Evolutionary conservation across 2,888 invertebrate species (phyloP).

Genomic region (Temnothorax unifasciatus): DNA sequence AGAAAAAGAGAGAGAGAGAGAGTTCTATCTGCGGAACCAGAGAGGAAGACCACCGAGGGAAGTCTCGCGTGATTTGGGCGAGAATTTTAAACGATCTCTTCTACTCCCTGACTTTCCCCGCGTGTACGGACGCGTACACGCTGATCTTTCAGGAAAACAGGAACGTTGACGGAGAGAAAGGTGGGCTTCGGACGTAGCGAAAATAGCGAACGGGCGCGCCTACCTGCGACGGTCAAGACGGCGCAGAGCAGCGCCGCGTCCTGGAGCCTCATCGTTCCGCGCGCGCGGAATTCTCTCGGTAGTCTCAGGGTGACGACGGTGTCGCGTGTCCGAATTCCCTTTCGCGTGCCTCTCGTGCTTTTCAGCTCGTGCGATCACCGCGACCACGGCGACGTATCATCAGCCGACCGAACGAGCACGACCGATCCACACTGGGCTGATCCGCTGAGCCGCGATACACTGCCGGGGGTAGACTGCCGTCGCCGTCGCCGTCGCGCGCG

Average conservation of each 20-base stretch:
- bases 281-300: not conserved
- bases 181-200: slow-evolving; percentile 20
- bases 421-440: slow-evolving; percentile 51
- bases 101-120: not conserved
- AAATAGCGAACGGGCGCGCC: slow-evolving; percentile 40
- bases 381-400: slow-evolving; percentile 55
- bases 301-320: too few relatives aligned
- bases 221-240: slow-evolving; percentile 70
- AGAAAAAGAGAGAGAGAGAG: too few relatives aligned
- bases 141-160: not conserved
- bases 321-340: slow-evolving; percentile 22
- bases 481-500: slow-evolving; percentile 48
- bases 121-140: not conserved
- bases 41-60: not conserved
- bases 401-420: slow-evolving; percentile 28
- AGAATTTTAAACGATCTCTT: slow-evolving; percentile 19
- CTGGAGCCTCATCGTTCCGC: slow-evolving; percentile 68
- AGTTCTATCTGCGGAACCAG: too few relatives aligned
- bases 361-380: slow-evolving; percentile 35
- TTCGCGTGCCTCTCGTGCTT: slow-evolving; percentile 7
- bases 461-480: slow-evolving; percentile 56
- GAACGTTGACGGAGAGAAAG: slow-evolving; percentile 32
- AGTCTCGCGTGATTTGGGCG: not conserved
- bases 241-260: slow-evolving; percentile 70
- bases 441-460: slow-evolving; percentile 64